phyloP scores from a whole-genome alignment of 2,888 invertebrate genomes.

The Eucera pruinosa region DNA sequence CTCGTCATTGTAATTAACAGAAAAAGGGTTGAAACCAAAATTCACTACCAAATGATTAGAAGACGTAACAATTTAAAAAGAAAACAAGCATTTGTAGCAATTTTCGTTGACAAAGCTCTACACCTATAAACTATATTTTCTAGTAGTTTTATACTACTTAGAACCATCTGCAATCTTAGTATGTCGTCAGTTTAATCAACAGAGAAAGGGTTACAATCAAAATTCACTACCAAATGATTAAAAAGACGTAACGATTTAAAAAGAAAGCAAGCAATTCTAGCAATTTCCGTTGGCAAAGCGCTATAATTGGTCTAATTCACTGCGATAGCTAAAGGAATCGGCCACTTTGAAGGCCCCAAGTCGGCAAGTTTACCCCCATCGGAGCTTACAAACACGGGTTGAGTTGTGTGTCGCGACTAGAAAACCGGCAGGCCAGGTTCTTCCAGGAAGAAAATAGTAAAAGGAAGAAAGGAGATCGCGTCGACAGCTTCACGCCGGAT shows the following conservation, averaged over 20 bases:
- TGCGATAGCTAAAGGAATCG: background rate
- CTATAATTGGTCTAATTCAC: background rate
- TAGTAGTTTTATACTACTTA: too few relatives aligned
- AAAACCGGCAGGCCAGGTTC: background rate
- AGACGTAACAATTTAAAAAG: too few relatives aligned
- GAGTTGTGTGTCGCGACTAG: background rate
- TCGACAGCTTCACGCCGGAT: slow-evolving; percentile 41
- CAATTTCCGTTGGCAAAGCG: background rate
- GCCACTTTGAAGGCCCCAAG: background rate
- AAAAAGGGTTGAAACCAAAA: too few relatives aligned
- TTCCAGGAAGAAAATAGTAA: slow-evolving; percentile 22
- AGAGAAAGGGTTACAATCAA: too few relatives aligned
- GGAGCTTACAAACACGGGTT: background rate
- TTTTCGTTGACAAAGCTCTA: background rate
- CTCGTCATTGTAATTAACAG: too few relatives aligned
- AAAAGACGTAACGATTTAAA: too few relatives aligned
- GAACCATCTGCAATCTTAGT: too few relatives aligned
- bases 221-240: too few relatives aligned
- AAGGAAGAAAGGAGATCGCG: slow-evolving; percentile 15
- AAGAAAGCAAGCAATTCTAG: background rate
- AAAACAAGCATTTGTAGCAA: background rate
- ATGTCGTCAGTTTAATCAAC: too few relatives aligned
- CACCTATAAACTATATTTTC: too few relatives aligned
- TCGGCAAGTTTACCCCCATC: too few relatives aligned
- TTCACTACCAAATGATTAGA: too few relatives aligned